These are phyloP conservation scores for Turritopsis rubra DNA, from an alignment of 30 jellyfish, hydroid and myxozoan species.

Conservation along the genomic window DNA sequence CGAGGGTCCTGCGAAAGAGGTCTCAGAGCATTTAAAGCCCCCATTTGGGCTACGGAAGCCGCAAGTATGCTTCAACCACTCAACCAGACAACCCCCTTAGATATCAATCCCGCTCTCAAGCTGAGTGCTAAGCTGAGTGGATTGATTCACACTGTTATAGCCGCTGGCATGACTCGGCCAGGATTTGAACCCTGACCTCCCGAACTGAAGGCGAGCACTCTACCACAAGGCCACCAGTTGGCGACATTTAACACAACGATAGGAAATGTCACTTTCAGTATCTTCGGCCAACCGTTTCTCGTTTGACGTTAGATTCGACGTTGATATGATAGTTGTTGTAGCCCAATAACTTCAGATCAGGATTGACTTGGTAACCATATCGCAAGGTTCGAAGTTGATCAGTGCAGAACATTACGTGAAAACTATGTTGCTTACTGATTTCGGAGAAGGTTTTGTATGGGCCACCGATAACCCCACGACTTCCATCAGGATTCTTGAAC, in stretches of 20 bases:
- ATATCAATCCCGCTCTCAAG: too few species aligned
- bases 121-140: too few species aligned
- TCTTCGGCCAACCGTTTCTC: conserved; percentile 13
- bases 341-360: not conserved
- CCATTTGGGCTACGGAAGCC: too few species aligned
- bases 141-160: too few species aligned
- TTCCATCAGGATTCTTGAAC: conserved; percentile 14
- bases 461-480: conserved; percentile 9
- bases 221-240: too few species aligned
- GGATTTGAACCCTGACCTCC: too few species aligned
- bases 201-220: too few species aligned
- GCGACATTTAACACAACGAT: not conserved
- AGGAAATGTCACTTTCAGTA: not conserved
- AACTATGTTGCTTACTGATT: not conserved
- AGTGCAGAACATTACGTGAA: not conserved
- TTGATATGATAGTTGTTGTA: conserved; percentile 6
- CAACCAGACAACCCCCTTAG: too few species aligned
- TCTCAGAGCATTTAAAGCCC: too few species aligned
- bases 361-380: not conserved
- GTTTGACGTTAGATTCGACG: conserved; percentile 11
- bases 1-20: too few species aligned
- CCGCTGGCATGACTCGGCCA: too few species aligned
- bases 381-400: not conserved
- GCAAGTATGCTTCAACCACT: too few species aligned
- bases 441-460: not conserved